phyloP scores from a whole-genome alignment of 2,113 vertebrate species.

The Myotis davidii region DNA sequence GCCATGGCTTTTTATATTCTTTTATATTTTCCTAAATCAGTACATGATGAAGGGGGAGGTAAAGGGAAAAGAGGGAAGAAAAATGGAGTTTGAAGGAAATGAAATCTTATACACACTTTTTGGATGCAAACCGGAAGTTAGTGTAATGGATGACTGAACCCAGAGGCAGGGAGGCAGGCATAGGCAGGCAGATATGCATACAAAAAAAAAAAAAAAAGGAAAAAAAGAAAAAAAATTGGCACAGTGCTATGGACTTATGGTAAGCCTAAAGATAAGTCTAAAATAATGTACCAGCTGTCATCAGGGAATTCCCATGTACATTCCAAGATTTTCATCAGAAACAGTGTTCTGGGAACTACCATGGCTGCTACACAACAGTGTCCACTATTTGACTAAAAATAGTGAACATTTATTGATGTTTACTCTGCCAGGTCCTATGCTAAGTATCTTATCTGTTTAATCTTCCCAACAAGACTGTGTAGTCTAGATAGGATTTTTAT shows the following conservation, averaged over 20 bases:
- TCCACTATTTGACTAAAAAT: slow-evolving; percentile 23
- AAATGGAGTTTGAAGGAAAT: neutral
- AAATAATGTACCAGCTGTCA: slow-evolving; percentile 29
- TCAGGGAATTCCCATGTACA: neutral
- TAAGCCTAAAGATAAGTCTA: slow-evolving; percentile 24
- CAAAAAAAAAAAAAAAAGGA: neutral
- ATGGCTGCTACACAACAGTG: neutral
- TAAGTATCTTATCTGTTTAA: slow-evolving; percentile 35
- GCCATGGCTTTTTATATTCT: neutral
- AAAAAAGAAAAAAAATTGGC: neutral
- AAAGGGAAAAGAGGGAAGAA: neutral
- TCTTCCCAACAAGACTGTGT: neutral
- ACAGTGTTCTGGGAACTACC: slow-evolving; percentile 23
- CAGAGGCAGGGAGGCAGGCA: neutral
- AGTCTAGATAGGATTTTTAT: slow-evolving; percentile 14
- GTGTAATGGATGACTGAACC: neutral
- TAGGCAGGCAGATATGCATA: neutral
- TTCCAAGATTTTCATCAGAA: slow-evolving; percentile 49
- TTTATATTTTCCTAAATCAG: neutral
- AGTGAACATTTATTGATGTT: neutral
- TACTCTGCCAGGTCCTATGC: neutral
- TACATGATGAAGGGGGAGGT: neutral
- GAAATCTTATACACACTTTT: neutral
- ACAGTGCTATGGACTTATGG: neutral
- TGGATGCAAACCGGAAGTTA: neutral